Evolutionary conservation across 2,888 invertebrate species (phyloP).

Genomic region (Agrenia bidenticulata): DNA sequence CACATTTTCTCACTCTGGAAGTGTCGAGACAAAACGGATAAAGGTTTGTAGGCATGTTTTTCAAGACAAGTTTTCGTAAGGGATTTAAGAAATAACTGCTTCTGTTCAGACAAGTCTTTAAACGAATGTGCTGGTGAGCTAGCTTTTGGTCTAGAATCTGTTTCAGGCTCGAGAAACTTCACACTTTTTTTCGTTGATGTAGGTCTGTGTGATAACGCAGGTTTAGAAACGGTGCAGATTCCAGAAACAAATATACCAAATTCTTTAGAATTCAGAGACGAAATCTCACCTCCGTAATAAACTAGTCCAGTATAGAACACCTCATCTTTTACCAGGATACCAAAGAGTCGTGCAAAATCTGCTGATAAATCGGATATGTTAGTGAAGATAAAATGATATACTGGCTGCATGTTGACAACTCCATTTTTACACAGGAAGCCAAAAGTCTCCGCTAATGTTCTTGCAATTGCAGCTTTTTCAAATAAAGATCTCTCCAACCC

Average conservation of each 20-base stretch:
- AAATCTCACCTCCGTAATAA: slow-evolving; percentile 18
- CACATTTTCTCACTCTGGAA: slow-evolving; percentile 20
- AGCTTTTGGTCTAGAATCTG: no score
- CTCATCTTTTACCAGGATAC: slow-evolving; percentile 32
- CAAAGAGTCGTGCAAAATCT: slow-evolving; percentile 39
- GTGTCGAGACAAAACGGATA: slow-evolving; percentile 24
- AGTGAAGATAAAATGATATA: slow-evolving; percentile 32
- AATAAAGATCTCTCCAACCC: slow-evolving; percentile 30
- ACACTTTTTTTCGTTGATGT: not conserved
- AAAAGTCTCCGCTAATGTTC: slow-evolving; percentile 41
- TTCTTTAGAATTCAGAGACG: slow-evolving; percentile 27
- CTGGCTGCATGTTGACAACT: slow-evolving; percentile 22
- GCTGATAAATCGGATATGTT: slow-evolving; percentile 20
- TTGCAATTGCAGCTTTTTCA: slow-evolving; percentile 42
- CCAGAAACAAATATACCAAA: slow-evolving; percentile 36
- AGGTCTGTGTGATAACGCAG: slow-evolving; percentile 1
- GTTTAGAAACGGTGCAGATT: slow-evolving; percentile 20
- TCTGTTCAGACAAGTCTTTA: slow-evolving; percentile 20
- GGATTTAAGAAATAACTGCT: slow-evolving; percentile 23
- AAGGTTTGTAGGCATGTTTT: slow-evolving; percentile 13
- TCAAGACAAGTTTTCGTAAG: slow-evolving; percentile 18
- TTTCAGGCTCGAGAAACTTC: not conserved
- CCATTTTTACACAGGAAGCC: slow-evolving; percentile 31
- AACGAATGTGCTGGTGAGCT: not conserved
- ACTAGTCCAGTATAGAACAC: slow-evolving; percentile 23